Evolutionary conservation across 2,113 vertebrate species (phyloP).

Genomic region (Sturnus vulgaris): DNA sequence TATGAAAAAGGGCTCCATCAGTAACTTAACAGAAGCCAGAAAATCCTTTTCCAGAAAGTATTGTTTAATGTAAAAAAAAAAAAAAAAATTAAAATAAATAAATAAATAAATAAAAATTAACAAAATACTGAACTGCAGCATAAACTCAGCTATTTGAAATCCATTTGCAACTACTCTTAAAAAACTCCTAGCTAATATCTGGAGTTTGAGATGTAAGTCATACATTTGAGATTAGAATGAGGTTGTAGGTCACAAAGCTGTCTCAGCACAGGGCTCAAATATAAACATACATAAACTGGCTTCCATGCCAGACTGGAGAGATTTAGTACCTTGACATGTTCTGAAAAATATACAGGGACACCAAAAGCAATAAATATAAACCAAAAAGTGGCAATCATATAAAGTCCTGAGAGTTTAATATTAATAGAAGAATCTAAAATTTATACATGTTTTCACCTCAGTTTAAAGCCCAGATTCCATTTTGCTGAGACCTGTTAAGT

Average conservation of each 20-base stretch:
- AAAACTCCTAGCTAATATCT: neutral
- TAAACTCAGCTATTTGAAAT: neutral
- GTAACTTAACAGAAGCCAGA: neutral
- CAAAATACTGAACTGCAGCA: neutral
- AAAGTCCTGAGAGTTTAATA: conserved; percentile 58
- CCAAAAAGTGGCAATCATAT: conserved; percentile 50
- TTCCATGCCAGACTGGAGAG: conserved; percentile 27
- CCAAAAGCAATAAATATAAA: conserved; percentile 49
- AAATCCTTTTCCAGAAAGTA: neutral
- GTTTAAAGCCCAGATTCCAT: neutral
- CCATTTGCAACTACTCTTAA: neutral
- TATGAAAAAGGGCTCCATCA: neutral
- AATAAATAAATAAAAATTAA: no score
- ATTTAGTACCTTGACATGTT: conserved; percentile 51
- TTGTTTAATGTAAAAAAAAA: neutral
- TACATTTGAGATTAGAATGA: conserved; percentile 53
- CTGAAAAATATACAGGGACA: conserved; percentile 62
- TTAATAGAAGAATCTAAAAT: conserved; percentile 41
- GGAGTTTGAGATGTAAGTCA: conserved; percentile 25
- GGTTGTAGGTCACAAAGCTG: conserved; percentile 61
- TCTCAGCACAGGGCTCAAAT: conserved; percentile 53
- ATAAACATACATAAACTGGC: conserved; percentile 62
- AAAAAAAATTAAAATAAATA: no score
- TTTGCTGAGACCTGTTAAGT: neutral
- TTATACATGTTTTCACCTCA: neutral